Evolutionary conservation across 2,113 vertebrate species (phyloP).

Genomic region (Hippocampus mohnikei): DNA sequence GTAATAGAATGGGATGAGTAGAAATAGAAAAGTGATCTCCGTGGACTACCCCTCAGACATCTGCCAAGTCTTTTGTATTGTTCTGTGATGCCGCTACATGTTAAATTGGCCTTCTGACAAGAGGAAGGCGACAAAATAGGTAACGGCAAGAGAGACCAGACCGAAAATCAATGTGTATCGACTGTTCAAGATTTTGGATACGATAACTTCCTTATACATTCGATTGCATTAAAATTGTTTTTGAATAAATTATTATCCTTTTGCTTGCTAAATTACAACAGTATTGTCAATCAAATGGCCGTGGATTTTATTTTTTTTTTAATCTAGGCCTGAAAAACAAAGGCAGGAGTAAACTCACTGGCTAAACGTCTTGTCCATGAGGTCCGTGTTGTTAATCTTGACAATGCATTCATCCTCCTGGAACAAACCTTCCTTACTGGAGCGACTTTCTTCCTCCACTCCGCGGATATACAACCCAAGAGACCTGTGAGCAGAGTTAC

Average conservation of each 20-base stretch:
- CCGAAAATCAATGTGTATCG: not conserved
- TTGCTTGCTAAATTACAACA: not conserved
- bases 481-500: slow-evolving; percentile 64
- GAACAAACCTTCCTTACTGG: slow-evolving; percentile 84
- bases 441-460: slow-evolving; percentile 89
- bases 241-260: not conserved
- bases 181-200: not conserved
- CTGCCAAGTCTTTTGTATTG: slow-evolving; percentile 38
- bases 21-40: slow-evolving; percentile 5
- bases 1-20: slow-evolving; percentile 10
- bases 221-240: not conserved
- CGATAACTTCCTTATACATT: not conserved
- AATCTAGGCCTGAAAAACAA: not conserved
- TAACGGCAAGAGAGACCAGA: not conserved
- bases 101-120: slow-evolving; percentile 23
- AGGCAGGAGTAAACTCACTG: slow-evolving; percentile 77
- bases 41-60: slow-evolving; percentile 30
- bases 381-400: slow-evolving; percentile 86
- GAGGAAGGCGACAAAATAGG: slow-evolving; percentile 3
- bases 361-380: slow-evolving; percentile 89
- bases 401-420: slow-evolving; percentile 92
- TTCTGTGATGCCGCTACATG: slow-evolving; percentile 16
- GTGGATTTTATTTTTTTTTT: not conserved
- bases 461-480: slow-evolving; percentile 88
- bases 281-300: not conserved